Conservation (phyloP, 2,797 vertebrate species). For the Malurus splendens region DNA sequence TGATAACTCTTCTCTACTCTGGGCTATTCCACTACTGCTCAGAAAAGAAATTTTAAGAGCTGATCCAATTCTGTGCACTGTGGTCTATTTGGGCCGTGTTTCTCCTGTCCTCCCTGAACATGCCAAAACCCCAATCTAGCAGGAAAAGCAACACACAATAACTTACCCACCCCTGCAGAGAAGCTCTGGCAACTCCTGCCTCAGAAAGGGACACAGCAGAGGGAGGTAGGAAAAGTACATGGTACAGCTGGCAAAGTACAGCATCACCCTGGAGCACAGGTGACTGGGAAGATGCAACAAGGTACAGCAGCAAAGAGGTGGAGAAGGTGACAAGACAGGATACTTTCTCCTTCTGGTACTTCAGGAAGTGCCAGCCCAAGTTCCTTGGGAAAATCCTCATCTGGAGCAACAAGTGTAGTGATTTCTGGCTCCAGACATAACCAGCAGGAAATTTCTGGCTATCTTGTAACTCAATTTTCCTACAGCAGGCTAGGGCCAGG, state of each 20-base stretch:
- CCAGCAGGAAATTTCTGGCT: not conserved
- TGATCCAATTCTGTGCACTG: not conserved
- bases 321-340: not conserved
- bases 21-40: accelerated
- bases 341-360: not conserved
- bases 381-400: not conserved
- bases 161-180: not conserved
- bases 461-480: not conserved
- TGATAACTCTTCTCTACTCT: not conserved
- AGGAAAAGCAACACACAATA: not conserved
- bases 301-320: not conserved
- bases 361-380: not conserved
- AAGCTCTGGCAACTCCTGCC: not conserved
- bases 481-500: not conserved
- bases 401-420: accelerated
- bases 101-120: not conserved
- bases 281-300: accelerated
- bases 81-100: not conserved
- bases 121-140: not conserved
- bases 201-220: not conserved
- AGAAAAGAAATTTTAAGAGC: not conserved
- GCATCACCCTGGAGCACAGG: accelerated
- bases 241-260: not conserved
- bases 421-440: not conserved
- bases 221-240: accelerated